Base-by-base conservation (phyloP, 2,113 vertebrate genomes). In the Argyrosomus japonicus region DNA sequence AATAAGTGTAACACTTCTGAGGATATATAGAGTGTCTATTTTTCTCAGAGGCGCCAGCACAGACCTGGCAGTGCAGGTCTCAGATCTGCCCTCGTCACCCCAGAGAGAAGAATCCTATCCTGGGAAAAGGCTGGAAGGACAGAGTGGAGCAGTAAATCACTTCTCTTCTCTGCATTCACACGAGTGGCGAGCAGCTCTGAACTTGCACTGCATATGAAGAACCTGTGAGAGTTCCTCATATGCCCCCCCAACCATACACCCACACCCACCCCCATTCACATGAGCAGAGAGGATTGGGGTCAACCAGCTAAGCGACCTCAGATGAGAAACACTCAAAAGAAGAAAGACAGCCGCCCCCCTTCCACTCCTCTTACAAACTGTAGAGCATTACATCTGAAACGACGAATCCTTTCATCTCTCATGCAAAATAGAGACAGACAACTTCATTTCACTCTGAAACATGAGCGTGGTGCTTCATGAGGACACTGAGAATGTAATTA, bases 251-350 rank as follows among this genome's bases (percentile, higher is more conserved):
- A 21, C 12, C 50, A 40, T 25, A 10, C 78, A 23, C 15, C 36
- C 45, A 10, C 78, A 23, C 15, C 36, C 45, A 2, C 64, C 76
- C 74, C 72, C 81, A 65, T 47, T 25, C 47, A 40, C 76, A 75
- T 25, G 2, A 65, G 75, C 75, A 56, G 60, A 90, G 79, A 74
- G 81, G 72, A 89, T 91, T 86, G 83, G 85, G 92, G 88, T 91
- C 92, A 91, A 93, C 61, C 69, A 68, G 84, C 75, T 81, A 29
- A 74, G 82, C 19, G 51, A 87, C 88, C 84, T 87, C 58, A 54
- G 58, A 91, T 45, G 84, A 90, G 82, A 83, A 86, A 86, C 87
- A 70, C 75, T 89, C 73, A 82, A 84, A 84, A 85, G 83, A 91
- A 86, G 84, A 87, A 88, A 87, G 85, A 77, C 11, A 71, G 47